Evolutionary conservation across 2,888 invertebrate species (phyloP).

Genomic region (Syritta pipiens): DNA sequence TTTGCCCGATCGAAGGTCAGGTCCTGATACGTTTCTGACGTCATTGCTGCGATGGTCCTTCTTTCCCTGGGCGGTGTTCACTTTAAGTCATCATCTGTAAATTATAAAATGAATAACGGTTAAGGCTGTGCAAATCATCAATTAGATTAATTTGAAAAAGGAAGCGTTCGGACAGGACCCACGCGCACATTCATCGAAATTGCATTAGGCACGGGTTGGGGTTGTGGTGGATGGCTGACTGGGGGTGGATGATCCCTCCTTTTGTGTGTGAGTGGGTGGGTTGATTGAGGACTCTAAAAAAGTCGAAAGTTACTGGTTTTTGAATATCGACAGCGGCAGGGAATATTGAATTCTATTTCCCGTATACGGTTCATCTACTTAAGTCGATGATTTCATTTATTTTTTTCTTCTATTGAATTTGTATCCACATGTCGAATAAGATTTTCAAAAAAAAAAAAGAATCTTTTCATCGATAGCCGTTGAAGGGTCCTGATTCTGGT

Average conservation of each 20-base stretch:
- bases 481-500: no score
- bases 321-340: no score
- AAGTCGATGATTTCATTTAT: background rate
- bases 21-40: slow-evolving; percentile 78
- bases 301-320: slow-evolving; percentile 12
- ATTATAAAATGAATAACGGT: background rate
- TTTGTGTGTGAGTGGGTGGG: background rate
- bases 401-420: background rate
- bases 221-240: background rate
- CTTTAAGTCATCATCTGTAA: slow-evolving; percentile 41
- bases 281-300: background rate
- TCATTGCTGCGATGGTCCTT: no score
- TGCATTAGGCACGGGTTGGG: background rate
- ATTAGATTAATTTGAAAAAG: slow-evolving; percentile 19
- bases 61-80: slow-evolving; percentile 10
- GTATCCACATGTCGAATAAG: background rate
- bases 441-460: background rate
- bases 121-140: background rate
- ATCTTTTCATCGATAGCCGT: no score
- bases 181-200: background rate
- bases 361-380: slow-evolving; percentile 17
- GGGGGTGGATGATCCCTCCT: background rate
- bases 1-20: slow-evolving; percentile 74
- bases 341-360: slow-evolving; percentile 29
- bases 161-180: background rate